Evolutionary conservation across 2,888 invertebrate genomes (phyloP), one percentile per base, ranked within the genome.

Genomic region (Parnassius mnemosyne): DNA sequence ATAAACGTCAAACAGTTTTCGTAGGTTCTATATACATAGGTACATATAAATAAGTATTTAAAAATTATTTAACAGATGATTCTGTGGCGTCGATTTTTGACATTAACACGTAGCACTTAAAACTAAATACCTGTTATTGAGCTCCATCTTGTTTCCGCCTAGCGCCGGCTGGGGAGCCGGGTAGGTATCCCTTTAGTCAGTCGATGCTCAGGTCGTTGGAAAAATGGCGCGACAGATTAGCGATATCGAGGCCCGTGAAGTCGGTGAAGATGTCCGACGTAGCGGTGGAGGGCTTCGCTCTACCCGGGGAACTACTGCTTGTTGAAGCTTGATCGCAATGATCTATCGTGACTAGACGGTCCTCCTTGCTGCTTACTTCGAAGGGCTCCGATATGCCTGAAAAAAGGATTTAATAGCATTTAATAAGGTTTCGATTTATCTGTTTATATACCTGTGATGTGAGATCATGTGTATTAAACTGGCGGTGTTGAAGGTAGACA

Each of bases 141-240:
- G 51, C 66, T 49, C 50, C 69, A 51, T 71, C 69, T 5, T 13
- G 53, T 65, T 78, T 78, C 65, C 75, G 76, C 67, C 83, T 80
- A 59, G 70, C 73, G 25, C 69, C 75, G 10, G 81, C 81, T 65
- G 90, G 89, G n/a, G 90, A 89, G 47, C 87, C 84, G 56, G 88
- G 92, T 78, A 86, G 72, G 78, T 87, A 89, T 56, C 75, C 76
- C 79, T 79, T 92, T 85, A 92, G 90, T 92, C 92, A 92, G 87
- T 92, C 92, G 61, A 92, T 89, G 67, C 84, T 89, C 25, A 92
- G 78, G 64, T 92, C 92, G 74, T 92, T 88, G 1, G 90, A 84
- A 80, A 90, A 90, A 61, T 92, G 91, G 25, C 91, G 83, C 57
- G 90, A 92, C 13, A 91, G 83, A 68, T 85, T 89, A 2, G 89